These are phyloP conservation scores for Phataginus tricuspis DNA, from an alignment of 2,797 vertebrate species.

Conservation along the genomic window DNA sequence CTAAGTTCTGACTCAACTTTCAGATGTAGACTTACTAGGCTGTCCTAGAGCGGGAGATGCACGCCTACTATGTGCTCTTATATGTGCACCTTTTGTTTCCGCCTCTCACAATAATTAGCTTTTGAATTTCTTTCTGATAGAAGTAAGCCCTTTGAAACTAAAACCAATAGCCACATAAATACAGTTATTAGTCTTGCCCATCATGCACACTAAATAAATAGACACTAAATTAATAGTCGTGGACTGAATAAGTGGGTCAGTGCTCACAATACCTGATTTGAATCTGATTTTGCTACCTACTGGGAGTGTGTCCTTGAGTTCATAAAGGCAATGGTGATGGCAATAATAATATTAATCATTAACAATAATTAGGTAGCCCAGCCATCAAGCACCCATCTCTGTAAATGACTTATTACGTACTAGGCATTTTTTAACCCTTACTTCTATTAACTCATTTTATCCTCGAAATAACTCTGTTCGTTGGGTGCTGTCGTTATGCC, in stretches of 20 bases:
- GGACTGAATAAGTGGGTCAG: background rate
- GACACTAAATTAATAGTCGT: background rate
- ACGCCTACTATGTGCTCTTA: background rate
- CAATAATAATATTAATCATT: background rate
- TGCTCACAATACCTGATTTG: background rate
- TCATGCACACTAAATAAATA: background rate
- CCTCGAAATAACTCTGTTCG: background rate
- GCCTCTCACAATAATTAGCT: background rate
- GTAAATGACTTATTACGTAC: fast-evolving
- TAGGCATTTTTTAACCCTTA: background rate
- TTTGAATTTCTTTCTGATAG: background rate
- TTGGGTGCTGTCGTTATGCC: background rate
- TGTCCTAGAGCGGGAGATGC: background rate
- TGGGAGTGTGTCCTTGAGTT: background rate
- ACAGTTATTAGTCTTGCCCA: background rate
- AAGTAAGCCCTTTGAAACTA: background rate
- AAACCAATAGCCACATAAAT: background rate
- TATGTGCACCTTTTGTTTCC: background rate
- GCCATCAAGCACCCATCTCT: background rate
- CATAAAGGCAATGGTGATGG: background rate
- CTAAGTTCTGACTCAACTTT: background rate
- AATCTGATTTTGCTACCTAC: background rate
- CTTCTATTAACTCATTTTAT: background rate
- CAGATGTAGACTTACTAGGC: background rate
- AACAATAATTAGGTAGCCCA: too few relatives aligned